phyloP scores from a whole-genome alignment of 2,797 vertebrate species.

The Dermochelys coriacea region DNA sequence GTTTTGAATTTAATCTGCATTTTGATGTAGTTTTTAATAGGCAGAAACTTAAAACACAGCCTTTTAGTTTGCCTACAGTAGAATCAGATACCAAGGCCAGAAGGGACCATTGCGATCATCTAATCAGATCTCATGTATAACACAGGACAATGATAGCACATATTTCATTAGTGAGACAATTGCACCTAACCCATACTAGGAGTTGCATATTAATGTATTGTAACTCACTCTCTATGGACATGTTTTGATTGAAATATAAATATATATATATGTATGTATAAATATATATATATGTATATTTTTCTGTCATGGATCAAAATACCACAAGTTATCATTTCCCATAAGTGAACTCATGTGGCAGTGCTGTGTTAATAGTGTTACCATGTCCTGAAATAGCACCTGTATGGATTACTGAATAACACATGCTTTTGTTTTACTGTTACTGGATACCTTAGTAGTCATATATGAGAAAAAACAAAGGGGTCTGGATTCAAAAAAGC shows the following conservation, averaged over 20 bases:
- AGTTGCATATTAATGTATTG: not conserved
- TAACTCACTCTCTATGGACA: not conserved
- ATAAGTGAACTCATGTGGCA: not conserved
- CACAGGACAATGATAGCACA: not conserved
- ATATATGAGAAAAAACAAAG: not conserved
- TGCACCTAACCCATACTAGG: not conserved
- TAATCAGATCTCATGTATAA: not conserved
- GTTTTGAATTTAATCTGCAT: not conserved
- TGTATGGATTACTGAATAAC: not conserved
- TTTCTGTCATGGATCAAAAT: not conserved
- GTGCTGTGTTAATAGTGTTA: not conserved
- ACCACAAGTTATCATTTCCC: not conserved
- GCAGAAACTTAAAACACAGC: not conserved
- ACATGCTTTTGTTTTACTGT: not conserved
- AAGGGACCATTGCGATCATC: not conserved
- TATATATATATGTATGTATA: too few relatives aligned
- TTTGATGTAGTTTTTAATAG: not conserved
- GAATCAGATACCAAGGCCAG: not conserved
- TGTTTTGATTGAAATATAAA: too few relatives aligned
- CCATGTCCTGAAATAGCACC: not conserved
- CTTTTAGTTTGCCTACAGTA: not conserved
- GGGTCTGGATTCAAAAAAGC: not conserved
- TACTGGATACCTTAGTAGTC: not conserved
- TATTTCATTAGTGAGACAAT: not conserved
- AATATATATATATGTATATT: too few relatives aligned